These are phyloP conservation scores for Edolisoma coerulescens DNA, from an alignment of 2,113 vertebrate genomes.

Conservation along the genomic window DNA sequence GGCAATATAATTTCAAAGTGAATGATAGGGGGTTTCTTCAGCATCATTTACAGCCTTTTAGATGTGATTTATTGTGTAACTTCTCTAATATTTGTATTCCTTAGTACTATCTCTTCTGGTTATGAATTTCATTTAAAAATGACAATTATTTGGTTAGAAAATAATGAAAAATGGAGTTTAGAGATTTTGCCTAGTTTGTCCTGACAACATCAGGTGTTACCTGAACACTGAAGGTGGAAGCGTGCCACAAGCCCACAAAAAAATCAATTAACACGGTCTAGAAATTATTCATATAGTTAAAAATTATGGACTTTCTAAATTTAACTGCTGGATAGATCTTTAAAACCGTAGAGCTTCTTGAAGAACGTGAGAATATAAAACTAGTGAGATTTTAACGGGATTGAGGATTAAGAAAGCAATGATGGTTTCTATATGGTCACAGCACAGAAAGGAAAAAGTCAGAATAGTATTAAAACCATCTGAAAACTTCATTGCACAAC, in stretches of 20 bases:
- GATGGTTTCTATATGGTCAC: neutral
- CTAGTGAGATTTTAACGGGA: neutral
- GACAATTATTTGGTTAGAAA: neutral
- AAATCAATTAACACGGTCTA: neutral
- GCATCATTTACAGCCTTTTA: neutral
- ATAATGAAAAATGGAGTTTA: neutral
- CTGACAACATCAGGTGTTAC: neutral
- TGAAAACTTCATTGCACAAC: neutral
- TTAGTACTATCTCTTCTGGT: neutral
- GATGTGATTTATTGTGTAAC: neutral
- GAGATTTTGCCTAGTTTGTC: neutral
- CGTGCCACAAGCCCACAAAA: neutral
- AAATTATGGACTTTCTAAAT: neutral
- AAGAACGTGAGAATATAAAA: neutral
- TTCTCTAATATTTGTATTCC: neutral
- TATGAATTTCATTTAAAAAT: neutral
- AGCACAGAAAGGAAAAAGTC: neutral
- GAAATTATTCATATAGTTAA: neutral
- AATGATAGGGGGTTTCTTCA: rapidly evolving
- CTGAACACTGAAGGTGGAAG: rapidly evolving
- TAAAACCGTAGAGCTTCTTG: neutral
- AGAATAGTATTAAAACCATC: neutral
- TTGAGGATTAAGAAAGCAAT: neutral
- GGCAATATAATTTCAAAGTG: neutral
- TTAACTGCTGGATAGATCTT: neutral